Conservation (phyloP, 2,797 vertebrate species). For the Heteromormyrus szaboi region DNA sequence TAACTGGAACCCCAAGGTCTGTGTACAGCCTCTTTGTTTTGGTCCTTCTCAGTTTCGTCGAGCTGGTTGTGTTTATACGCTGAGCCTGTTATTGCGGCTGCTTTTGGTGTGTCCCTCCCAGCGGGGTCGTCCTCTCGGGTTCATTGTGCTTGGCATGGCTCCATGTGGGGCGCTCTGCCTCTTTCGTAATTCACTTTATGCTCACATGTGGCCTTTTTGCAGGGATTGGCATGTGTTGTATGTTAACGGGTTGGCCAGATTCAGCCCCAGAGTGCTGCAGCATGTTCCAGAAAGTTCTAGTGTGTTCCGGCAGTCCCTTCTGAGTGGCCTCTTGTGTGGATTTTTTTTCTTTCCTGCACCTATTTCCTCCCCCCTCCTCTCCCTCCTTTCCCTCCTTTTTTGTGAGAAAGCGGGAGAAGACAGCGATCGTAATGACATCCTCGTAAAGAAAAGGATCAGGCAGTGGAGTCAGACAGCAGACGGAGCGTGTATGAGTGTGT, state of each 20-base stretch:
- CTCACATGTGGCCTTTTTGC: not conserved
- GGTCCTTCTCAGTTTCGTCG: not conserved
- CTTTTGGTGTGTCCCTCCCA: not conserved
- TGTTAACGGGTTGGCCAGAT: not conserved
- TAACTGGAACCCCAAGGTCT: not conserved
- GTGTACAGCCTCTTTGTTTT: not conserved
- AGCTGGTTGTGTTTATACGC: not conserved
- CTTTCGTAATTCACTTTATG: not conserved
- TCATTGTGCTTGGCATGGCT: not conserved
- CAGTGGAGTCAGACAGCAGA: not conserved
- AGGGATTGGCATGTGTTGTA: not conserved
- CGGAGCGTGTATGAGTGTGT: not conserved
- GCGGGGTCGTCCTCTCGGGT: not conserved
- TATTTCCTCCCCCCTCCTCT: not conserved
- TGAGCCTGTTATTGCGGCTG: not conserved
- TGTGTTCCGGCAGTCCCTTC: not conserved
- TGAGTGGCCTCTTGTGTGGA: not conserved
- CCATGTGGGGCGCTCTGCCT: not conserved
- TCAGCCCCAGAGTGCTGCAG: not conserved
- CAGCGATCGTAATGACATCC: not conserved
- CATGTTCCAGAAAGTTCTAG: not conserved
- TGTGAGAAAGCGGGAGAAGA: not conserved
- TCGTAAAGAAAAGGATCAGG: not conserved
- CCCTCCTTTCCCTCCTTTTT: not conserved
- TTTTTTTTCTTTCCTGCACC: not conserved